Evolutionary conservation across 1,140 invertebrate species (phyloP).

Genomic region (Nylanderia fulva): DNA sequence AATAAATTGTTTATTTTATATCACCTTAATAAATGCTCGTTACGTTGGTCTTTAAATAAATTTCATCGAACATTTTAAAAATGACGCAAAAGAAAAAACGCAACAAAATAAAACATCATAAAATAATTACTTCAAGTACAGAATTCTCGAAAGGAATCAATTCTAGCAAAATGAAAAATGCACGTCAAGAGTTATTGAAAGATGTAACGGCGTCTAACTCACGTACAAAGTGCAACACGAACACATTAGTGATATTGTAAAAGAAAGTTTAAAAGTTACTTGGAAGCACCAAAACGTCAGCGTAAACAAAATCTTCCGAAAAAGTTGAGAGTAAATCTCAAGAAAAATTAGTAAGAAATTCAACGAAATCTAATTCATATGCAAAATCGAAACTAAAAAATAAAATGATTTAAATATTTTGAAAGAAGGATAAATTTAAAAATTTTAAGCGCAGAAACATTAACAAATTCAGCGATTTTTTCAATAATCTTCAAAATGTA

Average conservation of each 20-base stretch:
- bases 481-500: background rate
- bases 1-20: too few relatives aligned
- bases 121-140: slow-evolving; percentile 1
- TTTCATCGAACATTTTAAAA: background rate
- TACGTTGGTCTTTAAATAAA: too few relatives aligned
- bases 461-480: background rate
- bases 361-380: background rate
- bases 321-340: slow-evolving; percentile 16
- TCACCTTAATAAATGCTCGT: too few relatives aligned
- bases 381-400: background rate
- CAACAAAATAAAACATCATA: background rate
- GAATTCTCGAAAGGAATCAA: background rate
- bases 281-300: background rate
- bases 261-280: slow-evolving; percentile 24
- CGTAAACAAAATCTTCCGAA: background rate
- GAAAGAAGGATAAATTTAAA: background rate
- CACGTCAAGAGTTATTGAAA: background rate
- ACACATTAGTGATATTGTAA: background rate
- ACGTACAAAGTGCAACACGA: background rate
- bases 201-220: background rate
- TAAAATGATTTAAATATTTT: background rate
- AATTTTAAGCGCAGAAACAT: background rate
- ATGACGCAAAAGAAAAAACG: background rate
- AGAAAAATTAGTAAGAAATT: slow-evolving; percentile 5
- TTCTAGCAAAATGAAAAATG: slow-evolving; percentile 16